Evolutionary conservation across 2,113 vertebrate genomes (phyloP).

Genomic region (Himantopus leucocephalus): DNA sequence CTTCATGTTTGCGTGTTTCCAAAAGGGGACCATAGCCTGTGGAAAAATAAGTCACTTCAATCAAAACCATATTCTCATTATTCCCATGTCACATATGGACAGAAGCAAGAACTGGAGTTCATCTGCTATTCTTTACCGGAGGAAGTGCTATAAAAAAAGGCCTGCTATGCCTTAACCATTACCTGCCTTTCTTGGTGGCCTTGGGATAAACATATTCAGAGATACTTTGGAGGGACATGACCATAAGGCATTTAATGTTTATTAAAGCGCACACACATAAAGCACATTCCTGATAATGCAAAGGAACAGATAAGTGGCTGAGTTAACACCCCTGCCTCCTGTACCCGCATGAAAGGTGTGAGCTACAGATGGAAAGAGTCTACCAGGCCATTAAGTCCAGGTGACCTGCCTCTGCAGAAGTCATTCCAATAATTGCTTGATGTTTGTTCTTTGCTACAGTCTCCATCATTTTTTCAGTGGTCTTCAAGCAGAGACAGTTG

Average conservation of each 20-base stretch:
- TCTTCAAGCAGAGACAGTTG: not conserved
- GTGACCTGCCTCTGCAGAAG: not conserved
- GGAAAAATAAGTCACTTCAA: not conserved
- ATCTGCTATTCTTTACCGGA: not conserved
- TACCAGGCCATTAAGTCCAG: not conserved
- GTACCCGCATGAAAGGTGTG: rapidly evolving
- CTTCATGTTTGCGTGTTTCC: not conserved
- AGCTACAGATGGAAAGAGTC: not conserved
- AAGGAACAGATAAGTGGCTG: not conserved
- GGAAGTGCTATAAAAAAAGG: not conserved
- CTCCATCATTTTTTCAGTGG: not conserved
- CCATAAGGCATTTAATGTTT: not conserved
- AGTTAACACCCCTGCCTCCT: not conserved
- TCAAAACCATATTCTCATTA: not conserved
- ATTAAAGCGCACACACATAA: not conserved
- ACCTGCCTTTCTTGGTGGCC: not conserved
- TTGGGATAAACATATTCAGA: not conserved
- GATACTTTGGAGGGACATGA: not conserved
- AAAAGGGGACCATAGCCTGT: not conserved
- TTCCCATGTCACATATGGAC: not conserved
- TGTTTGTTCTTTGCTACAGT: not conserved
- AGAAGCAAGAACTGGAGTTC: not conserved
- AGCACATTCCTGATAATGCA: not conserved
- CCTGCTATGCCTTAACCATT: not conserved
- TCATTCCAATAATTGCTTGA: not conserved